Conservation (phyloP, 1,140 invertebrate species). For the Neotoxoptera formosana region DNA sequence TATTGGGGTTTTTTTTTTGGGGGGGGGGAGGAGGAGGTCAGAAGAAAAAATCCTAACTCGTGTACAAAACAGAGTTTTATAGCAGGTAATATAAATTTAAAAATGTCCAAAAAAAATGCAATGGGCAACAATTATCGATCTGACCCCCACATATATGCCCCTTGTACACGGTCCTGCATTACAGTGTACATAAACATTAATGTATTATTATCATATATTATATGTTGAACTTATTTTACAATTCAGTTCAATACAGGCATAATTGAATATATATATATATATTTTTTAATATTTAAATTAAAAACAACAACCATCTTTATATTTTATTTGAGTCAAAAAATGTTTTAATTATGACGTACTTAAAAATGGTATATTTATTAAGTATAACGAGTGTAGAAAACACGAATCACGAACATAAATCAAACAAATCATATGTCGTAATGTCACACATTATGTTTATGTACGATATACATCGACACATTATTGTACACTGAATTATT, state of each 20-base stretch:
- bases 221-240: background rate
- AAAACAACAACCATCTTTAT: background rate
- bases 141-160: too few relatives aligned
- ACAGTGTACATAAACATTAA: background rate
- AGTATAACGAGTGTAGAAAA: background rate
- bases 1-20: too few relatives aligned
- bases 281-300: background rate
- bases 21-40: too few relatives aligned
- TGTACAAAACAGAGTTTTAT: too few relatives aligned
- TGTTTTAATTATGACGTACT: background rate
- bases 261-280: background rate
- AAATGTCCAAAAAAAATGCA: too few relatives aligned
- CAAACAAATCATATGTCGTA: background rate
- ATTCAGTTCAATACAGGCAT: background rate
- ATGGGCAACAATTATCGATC: too few relatives aligned
- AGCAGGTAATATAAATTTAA: too few relatives aligned
- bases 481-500: background rate
- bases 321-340: background rate
- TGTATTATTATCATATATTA: background rate
- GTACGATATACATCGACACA: background rate
- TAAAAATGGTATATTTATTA: background rate
- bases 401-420: background rate
- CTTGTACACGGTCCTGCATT: background rate
- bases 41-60: too few relatives aligned
- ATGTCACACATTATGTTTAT: too few relatives aligned